Conservation (phyloP, 2,888 invertebrate species). For the Stenodera caucasica region DNA sequence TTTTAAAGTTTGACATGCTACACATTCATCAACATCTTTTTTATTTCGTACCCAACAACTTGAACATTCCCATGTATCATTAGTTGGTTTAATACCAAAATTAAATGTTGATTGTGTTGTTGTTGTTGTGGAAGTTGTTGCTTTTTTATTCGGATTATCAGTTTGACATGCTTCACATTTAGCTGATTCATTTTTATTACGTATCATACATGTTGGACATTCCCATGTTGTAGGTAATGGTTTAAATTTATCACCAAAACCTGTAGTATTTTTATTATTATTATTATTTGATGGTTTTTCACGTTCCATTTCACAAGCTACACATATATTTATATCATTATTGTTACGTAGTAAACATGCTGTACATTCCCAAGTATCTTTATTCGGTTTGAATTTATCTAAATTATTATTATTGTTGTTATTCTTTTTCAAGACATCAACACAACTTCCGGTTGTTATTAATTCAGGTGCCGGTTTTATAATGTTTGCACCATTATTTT, state of each 20-base stretch:
- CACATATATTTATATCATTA: slow-evolving; percentile 55
- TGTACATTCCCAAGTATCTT: slow-evolving; percentile 61
- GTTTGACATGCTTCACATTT: slow-evolving; percentile 62
- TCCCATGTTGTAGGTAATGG: slow-evolving; percentile 65
- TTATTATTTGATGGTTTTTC: slow-evolving; percentile 36
- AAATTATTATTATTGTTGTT: slow-evolving; percentile 19
- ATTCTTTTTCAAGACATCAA: slow-evolving; percentile 50
- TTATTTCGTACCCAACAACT: slow-evolving; percentile 60
- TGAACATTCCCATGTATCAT: slow-evolving; percentile 58
- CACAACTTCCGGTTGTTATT: slow-evolving; percentile 53
- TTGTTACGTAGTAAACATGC: slow-evolving; percentile 63
- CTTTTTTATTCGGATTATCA: neutral
- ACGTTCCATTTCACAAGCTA: slow-evolving; percentile 57
- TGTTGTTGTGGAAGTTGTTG: neutral
- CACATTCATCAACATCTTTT: slow-evolving; percentile 51
- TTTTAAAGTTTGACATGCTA: neutral
- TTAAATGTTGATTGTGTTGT: slow-evolving; percentile 50
- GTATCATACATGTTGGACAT: slow-evolving; percentile 65
- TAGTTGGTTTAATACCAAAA: slow-evolving; percentile 30
- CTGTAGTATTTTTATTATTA: slow-evolving; percentile 53
- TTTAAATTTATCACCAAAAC: slow-evolving; percentile 56
- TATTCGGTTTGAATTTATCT: slow-evolving; percentile 38
- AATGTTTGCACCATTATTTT: slow-evolving; percentile 33
- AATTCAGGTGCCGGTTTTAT: slow-evolving; percentile 43
- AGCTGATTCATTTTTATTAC: slow-evolving; percentile 57